These are phyloP conservation scores for Caradrina clavipalpis DNA, from an alignment of 2,888 invertebrate genomes.

Conservation along the genomic window DNA sequence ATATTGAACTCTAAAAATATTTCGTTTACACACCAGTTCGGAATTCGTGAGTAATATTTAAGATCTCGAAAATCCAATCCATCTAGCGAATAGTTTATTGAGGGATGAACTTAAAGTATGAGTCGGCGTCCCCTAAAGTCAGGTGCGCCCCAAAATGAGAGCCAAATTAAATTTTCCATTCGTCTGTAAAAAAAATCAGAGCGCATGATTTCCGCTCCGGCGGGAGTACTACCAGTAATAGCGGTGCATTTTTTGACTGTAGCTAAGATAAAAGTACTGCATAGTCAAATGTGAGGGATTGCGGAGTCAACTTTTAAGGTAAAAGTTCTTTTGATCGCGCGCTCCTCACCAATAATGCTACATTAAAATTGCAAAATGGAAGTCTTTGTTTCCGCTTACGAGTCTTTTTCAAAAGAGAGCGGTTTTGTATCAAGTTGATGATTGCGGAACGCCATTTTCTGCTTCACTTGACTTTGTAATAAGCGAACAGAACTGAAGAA, in stretches of 20 bases:
- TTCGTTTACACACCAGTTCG: neutral
- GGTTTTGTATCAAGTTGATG: constrained; percentile 34
- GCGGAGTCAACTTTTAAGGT: constrained; percentile 69
- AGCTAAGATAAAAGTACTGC: constrained; percentile 72
- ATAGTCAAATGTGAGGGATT: constrained; percentile 69
- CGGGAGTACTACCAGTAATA: constrained; percentile 67
- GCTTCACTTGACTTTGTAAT: constrained; percentile 14
- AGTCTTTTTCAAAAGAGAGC: constrained; percentile 28
- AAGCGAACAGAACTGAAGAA: constrained; percentile 16
- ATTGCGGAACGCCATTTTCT: constrained; percentile 33
- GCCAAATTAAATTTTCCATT: constrained; percentile 68
- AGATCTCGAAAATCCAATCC: constrained; percentile 31
- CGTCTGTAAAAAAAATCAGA: constrained; percentile 63
- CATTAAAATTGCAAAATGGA: constrained; percentile 61
- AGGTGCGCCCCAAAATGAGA: constrained; percentile 55
- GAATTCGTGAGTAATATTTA: constrained; percentile 20
- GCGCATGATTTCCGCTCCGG: constrained; percentile 63
- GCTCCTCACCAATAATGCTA: constrained; percentile 46
- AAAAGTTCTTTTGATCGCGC: constrained; percentile 65
- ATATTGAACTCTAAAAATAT: constrained; percentile 20
- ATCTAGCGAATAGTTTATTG: constrained; percentile 35
- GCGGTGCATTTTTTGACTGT: constrained; percentile 73
- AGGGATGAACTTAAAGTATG: constrained; percentile 28
- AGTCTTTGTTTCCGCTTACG: constrained; percentile 39
- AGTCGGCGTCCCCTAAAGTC: constrained; percentile 28